Evolutionary conservation across 1,140 invertebrate species (phyloP), one percentile per base, ranked within the genome.

Genomic region (Pinna nobilis): DNA sequence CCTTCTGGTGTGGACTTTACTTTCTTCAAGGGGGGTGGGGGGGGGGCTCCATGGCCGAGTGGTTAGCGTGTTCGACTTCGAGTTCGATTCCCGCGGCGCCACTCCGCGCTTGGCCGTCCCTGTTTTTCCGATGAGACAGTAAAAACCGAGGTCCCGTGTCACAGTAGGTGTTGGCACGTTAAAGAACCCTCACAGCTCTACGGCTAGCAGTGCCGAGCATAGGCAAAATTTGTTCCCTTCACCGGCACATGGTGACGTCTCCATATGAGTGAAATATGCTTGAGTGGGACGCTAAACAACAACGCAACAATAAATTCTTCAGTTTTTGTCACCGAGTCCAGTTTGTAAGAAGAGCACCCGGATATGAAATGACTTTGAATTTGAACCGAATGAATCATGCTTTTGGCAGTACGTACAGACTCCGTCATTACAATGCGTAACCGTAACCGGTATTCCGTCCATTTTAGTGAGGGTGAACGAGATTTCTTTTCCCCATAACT

Each of bases 351-450:
- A 9, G 2, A 23, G 9, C 49, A 1, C 9, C 49, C 49, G 7
- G 49, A 23, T 50, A 50, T 50, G n/a, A 50, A 50, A 50, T 50
- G 20, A 50, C 20, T n/a, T 50, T 50, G n/a, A n/a, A n/a, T n/a
- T n/a, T n/a, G n/a, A n/a, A n/a, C n/a, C n/a, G n/a, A n/a, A n/a
- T n/a, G n/a, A n/a, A n/a, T n/a, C n/a, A 13, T 6, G 1, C 9
- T 50, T 50, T 15, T n/a, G 7, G 1, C 3, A n/a, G 49, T 50
- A 25, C n/a, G 7, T 15, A 7, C 9, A 1, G 5, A n/a, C 20
- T 25, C 49, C 20, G 9, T 7, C 6, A n/a, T 25, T 23, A 50
- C 4, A 18, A 9, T 15, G 20, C 28, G 7, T 6, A 50, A 25
- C 49, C 49, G 28, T 50, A 25, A 25, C 49, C 49, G 9, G n/a